These are phyloP conservation scores for Priapulus caudatus DNA, from an alignment of 2,888 invertebrate genomes.

Conservation along the genomic window DNA sequence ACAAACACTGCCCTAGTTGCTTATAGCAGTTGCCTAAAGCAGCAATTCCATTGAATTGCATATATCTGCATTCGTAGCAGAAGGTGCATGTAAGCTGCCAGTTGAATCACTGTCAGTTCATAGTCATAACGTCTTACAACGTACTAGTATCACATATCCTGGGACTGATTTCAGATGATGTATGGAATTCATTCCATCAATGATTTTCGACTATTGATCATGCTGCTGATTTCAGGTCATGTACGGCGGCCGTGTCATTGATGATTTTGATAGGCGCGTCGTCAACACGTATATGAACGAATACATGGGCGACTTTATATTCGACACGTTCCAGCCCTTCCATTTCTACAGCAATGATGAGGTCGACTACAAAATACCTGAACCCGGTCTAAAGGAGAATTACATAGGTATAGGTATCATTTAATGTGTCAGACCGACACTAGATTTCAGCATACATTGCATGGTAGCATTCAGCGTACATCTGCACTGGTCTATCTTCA, in stretches of 20 bases:
- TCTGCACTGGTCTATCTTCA: too few relatives aligned
- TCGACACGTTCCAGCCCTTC: constrained; percentile 79
- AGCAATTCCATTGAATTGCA: too few relatives aligned
- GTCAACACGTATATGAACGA: constrained; percentile 81
- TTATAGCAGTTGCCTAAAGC: too few relatives aligned
- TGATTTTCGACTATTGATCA: too few relatives aligned
- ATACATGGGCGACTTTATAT: constrained; percentile 85
- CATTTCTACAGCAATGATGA: constrained; percentile 65
- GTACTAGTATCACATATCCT: too few relatives aligned
- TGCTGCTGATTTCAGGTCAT: constrained; percentile 53
- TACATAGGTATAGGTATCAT: constrained; percentile 50
- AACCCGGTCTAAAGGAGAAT: constrained; percentile 51
- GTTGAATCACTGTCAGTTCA: neutral
- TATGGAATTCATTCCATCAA: too few relatives aligned
- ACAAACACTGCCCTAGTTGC: too few relatives aligned
- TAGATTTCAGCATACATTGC: too few relatives aligned
- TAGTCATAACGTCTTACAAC: constrained; percentile 4
- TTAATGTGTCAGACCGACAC: too few relatives aligned
- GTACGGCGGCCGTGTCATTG: constrained; percentile 87
- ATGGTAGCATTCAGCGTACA: too few relatives aligned
- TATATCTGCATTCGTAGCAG: too few relatives aligned
- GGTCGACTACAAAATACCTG: constrained; percentile 67
- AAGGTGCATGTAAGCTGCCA: neutral
- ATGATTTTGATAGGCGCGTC: constrained; percentile 75
- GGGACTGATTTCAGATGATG: too few relatives aligned